These are phyloP conservation scores for Apus apus DNA, from an alignment of 2,113 vertebrate species.

Conservation along the genomic window DNA sequence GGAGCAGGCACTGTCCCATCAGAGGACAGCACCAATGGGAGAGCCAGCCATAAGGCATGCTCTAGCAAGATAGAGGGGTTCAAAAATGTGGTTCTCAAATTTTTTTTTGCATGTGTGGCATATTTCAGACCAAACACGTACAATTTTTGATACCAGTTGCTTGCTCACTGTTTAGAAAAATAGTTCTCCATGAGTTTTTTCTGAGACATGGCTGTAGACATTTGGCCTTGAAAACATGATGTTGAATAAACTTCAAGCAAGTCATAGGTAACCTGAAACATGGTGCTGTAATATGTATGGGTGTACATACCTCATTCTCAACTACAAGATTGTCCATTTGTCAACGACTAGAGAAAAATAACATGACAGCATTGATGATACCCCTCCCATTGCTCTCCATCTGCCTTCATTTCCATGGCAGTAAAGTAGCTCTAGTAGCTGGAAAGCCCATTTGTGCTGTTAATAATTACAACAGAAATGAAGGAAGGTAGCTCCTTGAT, in stretches of 20 bases:
- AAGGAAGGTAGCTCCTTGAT: background rate
- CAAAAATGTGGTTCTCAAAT: background rate
- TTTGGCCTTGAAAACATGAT: background rate
- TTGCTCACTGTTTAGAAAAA: background rate
- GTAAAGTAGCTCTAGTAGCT: background rate
- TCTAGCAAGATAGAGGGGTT: background rate
- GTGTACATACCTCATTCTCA: fast-evolving
- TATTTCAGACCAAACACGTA: background rate
- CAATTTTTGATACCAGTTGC: background rate
- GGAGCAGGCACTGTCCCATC: background rate
- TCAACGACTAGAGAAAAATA: background rate
- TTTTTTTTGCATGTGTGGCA: background rate
- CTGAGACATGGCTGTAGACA: background rate
- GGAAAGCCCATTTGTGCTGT: background rate
- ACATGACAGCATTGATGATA: background rate
- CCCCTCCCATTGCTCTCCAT: fast-evolving
- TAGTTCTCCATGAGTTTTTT: background rate
- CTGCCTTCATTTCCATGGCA: background rate
- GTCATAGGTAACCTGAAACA: background rate
- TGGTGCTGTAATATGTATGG: background rate
- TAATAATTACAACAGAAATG: background rate
- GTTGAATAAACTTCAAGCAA: background rate
- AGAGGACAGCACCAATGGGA: background rate
- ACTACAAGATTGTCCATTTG: background rate
- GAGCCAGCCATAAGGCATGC: background rate